Conservation (phyloP, 2,113 vertebrate genomes). For the Natator depressus region DNA sequence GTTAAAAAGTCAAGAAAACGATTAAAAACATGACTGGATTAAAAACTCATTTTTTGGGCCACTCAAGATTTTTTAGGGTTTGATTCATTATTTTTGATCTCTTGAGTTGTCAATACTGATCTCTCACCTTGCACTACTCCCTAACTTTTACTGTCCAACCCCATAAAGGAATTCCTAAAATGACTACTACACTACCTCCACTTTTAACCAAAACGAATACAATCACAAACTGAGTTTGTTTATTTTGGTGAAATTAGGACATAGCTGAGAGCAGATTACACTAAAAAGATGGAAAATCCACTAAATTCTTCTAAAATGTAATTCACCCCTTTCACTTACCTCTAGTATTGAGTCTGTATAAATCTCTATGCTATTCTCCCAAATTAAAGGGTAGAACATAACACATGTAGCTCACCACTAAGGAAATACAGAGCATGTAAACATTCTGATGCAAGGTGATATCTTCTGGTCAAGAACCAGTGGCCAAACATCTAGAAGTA, state of each 20-base stretch:
- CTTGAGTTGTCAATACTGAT: neutral
- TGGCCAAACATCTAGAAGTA: neutral
- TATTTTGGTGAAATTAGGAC: neutral
- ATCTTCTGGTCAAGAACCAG: neutral
- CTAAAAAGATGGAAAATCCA: neutral
- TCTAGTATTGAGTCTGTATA: rapidly evolving
- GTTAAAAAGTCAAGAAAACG: no score
- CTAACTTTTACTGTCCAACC: neutral
- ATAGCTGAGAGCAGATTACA: neutral
- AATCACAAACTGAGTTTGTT: neutral
- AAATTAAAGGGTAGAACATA: neutral
- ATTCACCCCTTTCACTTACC: rapidly evolving
- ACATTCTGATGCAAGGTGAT: neutral
- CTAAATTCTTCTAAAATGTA: no score
- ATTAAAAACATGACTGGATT: no score
- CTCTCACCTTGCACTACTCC: neutral
- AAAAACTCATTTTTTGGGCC: no score
- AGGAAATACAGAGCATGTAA: neutral
- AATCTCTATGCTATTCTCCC: rapidly evolving
- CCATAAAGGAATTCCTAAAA: neutral
- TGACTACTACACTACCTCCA: neutral
- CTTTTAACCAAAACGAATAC: neutral
- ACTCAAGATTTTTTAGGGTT: neutral
- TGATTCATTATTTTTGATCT: neutral
- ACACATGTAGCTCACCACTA: neutral